Conservation (phyloP, 2,888 invertebrate species). For the Ectemnius cavifrons region DNA sequence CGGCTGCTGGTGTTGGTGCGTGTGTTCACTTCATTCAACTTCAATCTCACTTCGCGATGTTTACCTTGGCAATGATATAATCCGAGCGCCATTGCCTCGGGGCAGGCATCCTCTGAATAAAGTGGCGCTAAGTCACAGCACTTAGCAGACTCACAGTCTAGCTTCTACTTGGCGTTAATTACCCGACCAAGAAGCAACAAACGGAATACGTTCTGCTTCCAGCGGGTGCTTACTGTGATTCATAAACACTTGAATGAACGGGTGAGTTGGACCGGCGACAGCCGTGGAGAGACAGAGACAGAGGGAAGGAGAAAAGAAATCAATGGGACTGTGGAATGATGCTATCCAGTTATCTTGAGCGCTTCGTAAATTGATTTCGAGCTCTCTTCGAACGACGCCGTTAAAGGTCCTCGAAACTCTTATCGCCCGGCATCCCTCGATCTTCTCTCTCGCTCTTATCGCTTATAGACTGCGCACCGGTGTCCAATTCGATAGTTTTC, state of each 20-base stretch:
- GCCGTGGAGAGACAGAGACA: not conserved
- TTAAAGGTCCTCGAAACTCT: constrained; percentile 27
- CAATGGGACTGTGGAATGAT: constrained; percentile 50
- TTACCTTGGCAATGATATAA: constrained; percentile 9
- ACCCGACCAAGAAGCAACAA: too few species aligned
- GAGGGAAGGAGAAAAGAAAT: constrained; percentile 35
- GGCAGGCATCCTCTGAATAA: not conserved
- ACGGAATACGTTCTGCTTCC: too few species aligned
- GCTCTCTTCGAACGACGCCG: constrained; percentile 54
- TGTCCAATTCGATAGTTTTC: constrained; percentile 9
- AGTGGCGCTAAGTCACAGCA: not conserved
- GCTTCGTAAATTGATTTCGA: constrained; percentile 75
- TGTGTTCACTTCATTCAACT: not conserved
- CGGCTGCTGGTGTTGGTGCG: not conserved
- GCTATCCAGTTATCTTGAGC: constrained; percentile 69
- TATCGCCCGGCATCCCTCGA: constrained; percentile 28
- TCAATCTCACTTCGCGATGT: not conserved
- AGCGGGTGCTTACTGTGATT: not conserved
- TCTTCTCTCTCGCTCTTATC: constrained; percentile 65
- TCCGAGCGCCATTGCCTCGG: not conserved
- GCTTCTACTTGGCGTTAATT: too few species aligned
- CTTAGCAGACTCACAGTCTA: too few species aligned
- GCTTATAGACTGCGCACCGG: constrained; percentile 4
- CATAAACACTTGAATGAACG: not conserved
- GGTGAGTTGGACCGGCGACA: not conserved